Evolutionary conservation across 2,113 vertebrate species (phyloP).

Genomic region (Drymodes brunneopygia): DNA sequence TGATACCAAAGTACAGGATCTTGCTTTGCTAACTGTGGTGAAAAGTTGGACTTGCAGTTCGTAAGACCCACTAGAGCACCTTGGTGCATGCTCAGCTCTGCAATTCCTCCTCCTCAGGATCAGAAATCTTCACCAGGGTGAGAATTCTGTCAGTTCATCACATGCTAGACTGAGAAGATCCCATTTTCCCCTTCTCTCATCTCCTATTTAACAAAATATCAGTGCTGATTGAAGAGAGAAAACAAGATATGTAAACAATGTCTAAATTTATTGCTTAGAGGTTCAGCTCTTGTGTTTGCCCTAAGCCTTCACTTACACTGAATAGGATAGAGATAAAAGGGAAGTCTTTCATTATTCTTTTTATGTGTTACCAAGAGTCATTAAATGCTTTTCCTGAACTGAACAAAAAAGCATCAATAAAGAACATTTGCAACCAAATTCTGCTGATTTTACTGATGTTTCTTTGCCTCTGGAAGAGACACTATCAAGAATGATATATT

Average conservation of each 20-base stretch:
- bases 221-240: background rate
- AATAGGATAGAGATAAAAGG: background rate
- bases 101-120: background rate
- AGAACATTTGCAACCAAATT: background rate
- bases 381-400: conserved; percentile 10
- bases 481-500: background rate
- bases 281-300: background rate
- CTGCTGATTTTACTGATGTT: background rate
- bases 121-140: background rate
- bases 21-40: background rate
- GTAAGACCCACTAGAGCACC: background rate
- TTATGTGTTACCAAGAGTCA: background rate
- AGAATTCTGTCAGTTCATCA: background rate
- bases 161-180: background rate
- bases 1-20: background rate
- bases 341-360: background rate
- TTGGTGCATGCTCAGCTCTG: background rate
- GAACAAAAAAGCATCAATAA: conserved; percentile 4
- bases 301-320: background rate
- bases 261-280: background rate
- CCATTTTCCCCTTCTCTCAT: background rate
- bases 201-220: background rate
- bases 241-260: background rate
- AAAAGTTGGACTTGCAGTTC: background rate
- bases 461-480: background rate